Base-by-base conservation (phyloP, 2,888 invertebrate genomes). In the Eristalinus sepulchralis region DNA sequence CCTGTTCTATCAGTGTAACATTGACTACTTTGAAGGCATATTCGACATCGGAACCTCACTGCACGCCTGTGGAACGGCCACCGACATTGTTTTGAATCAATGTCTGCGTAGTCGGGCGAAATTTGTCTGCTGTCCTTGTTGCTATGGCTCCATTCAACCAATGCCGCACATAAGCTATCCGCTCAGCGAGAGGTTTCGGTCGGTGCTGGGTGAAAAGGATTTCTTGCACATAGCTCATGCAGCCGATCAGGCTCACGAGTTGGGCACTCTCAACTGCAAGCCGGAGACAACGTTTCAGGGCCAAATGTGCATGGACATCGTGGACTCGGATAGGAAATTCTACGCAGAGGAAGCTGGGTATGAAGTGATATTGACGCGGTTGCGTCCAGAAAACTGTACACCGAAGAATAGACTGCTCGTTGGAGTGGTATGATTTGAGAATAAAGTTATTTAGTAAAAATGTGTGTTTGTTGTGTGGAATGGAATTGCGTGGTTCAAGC, bases 61-160 rank as follows among this genome's bases (percentile, higher is more conserved):
- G 36, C 98, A 98, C 93, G 98, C 98, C 2, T 99, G 98, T 93
- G 98, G 98, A 0, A 96, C 97, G 11, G 98, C 98, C 1, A 98
- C 97, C 1, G 99, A 99, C 93, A 94, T 98, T 83, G 98, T 98
- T 0, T 93, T 98, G 67, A 95, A 96, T 89, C 96, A 96, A 90
- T 98, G 98, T 91, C 94, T 97, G 13, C 93, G 94, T 63, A 95
- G 94, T 13, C 94, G 94, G 77, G 98, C 98, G 0, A 94, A 96
- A 88, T 98, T 98, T 93, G 96, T 98, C 0, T 94, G 97, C 71
- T 98, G 97, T 90, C 98, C 98, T 0, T 99, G 99, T 91, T 98
- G 98, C 91, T 98, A 98, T 93, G 98, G 98, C 1, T 96, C 96
- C 2, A 94, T 98, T 13, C 96, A 96, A 92, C 94, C 95, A 85